phyloP scores from a whole-genome alignment of 2,888 invertebrate species.

The Brenthis daphne region DNA sequence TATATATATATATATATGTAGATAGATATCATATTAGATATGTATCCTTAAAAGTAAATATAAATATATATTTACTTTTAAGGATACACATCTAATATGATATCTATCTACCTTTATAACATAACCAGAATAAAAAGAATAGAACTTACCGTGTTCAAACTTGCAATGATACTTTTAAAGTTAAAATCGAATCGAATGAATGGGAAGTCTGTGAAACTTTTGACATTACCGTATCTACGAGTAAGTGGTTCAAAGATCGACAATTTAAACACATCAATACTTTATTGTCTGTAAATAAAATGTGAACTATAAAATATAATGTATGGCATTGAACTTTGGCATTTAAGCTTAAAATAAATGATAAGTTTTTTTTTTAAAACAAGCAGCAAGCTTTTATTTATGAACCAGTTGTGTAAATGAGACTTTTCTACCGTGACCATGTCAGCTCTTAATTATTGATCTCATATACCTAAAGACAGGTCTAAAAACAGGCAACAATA shows the following conservation, averaged over 20 bases:
- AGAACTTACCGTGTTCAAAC: conserved; percentile 28
- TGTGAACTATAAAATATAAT: neutral
- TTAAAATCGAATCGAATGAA: conserved; percentile 38
- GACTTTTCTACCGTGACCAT: too few species aligned
- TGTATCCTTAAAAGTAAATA: too few species aligned
- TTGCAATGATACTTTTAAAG: conserved; percentile 28
- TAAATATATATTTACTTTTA: too few species aligned
- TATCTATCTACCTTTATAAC: neutral
- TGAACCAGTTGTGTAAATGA: too few species aligned
- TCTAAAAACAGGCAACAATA: too few species aligned
- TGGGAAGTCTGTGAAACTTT: conserved; percentile 35
- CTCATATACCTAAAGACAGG: too few species aligned
- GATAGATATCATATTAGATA: too few species aligned
- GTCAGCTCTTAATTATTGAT: too few species aligned
- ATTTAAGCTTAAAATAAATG: too few species aligned
- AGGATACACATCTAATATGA: too few species aligned
- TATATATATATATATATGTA: neutral
- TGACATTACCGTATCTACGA: conserved; percentile 28
- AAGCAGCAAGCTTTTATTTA: too few species aligned
- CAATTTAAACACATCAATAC: conserved; percentile 21
- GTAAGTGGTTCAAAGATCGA: conserved; percentile 27
- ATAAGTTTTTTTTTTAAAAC: too few species aligned
- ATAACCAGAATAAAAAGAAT: conserved; percentile 27
- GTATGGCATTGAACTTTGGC: neutral
- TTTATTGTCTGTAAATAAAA: conserved; percentile 12